Conservation (phyloP, 2,113 vertebrate species). For the Octodon degus region DNA sequence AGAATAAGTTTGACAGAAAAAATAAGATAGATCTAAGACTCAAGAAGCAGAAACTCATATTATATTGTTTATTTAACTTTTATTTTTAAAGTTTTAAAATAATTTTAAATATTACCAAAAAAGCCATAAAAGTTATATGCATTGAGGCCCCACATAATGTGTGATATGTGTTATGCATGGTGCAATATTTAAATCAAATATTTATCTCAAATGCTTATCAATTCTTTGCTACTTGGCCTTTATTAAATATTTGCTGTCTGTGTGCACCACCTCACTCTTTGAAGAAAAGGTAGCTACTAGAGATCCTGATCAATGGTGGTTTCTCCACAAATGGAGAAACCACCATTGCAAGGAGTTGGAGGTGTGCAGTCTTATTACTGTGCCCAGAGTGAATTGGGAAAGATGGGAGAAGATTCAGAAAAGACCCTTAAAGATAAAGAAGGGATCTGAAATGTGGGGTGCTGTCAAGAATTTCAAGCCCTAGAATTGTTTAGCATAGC, state of each 20-base stretch:
- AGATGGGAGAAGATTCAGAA: background rate
- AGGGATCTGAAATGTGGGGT: constrained; percentile 2
- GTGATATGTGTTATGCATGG: background rate
- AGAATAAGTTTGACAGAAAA: background rate
- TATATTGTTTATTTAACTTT: background rate
- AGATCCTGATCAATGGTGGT: background rate
- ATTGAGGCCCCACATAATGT: background rate
- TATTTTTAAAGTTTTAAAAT: background rate
- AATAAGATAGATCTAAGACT: background rate
- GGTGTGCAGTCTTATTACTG: background rate
- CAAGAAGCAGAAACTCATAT: background rate
- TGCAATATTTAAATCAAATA: background rate
- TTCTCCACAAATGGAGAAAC: background rate
- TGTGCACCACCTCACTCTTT: background rate
- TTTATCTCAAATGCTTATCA: background rate
- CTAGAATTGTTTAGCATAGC: background rate
- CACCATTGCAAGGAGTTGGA: background rate
- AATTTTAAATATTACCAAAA: background rate
- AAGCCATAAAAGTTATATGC: background rate
- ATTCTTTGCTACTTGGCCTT: background rate
- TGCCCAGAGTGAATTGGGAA: background rate
- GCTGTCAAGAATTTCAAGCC: background rate
- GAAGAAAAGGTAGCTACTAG: background rate
- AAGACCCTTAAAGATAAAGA: background rate
- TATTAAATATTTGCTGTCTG: background rate